Percentiles rank a stretch among this genome's conserved stretches.
These are phyloP conservation scores for Pimephales promelas DNA, from an alignment of 2,113 vertebrate species.

Conservation along the genomic window DNA sequence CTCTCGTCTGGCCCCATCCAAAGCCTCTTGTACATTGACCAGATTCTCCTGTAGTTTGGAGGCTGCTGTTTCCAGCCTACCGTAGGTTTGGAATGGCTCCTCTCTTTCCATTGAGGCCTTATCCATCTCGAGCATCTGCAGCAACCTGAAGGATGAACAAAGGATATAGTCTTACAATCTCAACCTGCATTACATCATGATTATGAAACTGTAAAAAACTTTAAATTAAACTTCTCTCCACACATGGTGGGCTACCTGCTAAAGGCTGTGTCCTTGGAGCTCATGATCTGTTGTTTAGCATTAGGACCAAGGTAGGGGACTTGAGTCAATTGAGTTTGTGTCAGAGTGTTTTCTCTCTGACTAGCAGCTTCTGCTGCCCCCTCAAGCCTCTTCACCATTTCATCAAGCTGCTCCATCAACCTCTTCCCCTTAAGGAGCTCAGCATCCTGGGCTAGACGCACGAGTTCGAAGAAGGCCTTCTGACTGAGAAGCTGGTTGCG, in stretches of 20 bases:
- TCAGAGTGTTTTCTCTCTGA: slow-evolving; percentile 71
- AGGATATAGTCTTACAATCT: not conserved
- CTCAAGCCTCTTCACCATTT: slow-evolving; percentile 72
- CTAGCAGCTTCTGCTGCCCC: slow-evolving; percentile 61
- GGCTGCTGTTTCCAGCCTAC: slow-evolving; percentile 78
- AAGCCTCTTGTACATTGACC: slow-evolving; percentile 67
- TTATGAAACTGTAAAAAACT: not conserved
- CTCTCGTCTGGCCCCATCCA: slow-evolving; percentile 70
- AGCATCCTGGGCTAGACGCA: slow-evolving; percentile 82
- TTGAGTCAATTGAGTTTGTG: slow-evolving; percentile 71
- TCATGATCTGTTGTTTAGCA: slow-evolving; percentile 71
- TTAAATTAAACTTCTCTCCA: not conserved
- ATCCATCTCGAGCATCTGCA: slow-evolving; percentile 79
- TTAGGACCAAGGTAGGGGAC: slow-evolving; percentile 63
- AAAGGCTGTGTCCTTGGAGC: slow-evolving; percentile 77
- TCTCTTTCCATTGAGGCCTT: slow-evolving; percentile 65
- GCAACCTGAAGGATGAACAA: slow-evolving; percentile 74
- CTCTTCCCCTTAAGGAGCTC: slow-evolving; percentile 79
- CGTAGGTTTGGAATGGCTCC: slow-evolving; percentile 84
- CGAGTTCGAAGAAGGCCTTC: slow-evolving; percentile 87
- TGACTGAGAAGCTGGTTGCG: slow-evolving; percentile 83
- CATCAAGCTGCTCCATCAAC: slow-evolving; percentile 71
- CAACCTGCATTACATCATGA: not conserved
- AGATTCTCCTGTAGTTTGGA: slow-evolving; percentile 75
- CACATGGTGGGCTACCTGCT: slow-evolving; percentile 75